These are phyloP conservation scores for Cheilosia urbana DNA, from an alignment of 2,888 invertebrate species.

Conservation along the genomic window DNA sequence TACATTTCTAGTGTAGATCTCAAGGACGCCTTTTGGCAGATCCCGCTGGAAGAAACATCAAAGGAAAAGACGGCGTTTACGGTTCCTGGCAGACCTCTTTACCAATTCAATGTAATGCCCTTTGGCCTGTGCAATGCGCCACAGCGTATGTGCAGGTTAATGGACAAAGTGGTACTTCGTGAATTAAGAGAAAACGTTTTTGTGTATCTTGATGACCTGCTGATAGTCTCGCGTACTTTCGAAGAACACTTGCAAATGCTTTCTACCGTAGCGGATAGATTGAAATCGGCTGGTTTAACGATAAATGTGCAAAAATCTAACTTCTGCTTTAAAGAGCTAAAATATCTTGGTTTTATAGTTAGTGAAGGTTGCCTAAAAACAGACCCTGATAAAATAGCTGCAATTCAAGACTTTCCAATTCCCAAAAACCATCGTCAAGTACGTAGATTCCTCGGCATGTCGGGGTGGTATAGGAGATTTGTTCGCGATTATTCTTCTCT, in stretches of 20 bases:
- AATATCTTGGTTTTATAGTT: not conserved
- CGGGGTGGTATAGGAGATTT: not conserved
- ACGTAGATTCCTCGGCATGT: not conserved
- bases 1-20: not conserved
- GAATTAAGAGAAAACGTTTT: conserved; percentile 7
- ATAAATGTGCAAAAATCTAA: conserved; percentile 8
- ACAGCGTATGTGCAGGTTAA: conserved; percentile 14
- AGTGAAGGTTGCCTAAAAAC: not conserved
- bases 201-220: conserved; percentile 1
- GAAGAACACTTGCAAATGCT: conserved; percentile 2
- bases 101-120: conserved; percentile 6
- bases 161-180: conserved; percentile 4
- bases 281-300: not conserved
- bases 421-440: not conserved
- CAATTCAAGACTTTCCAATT: not conserved
- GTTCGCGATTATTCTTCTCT: not conserved
- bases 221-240: conserved; percentile 8
- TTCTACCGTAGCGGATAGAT: not conserved
- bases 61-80: conserved; percentile 23
- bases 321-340: conserved; percentile 9
- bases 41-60: not conserved
- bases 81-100: conserved; percentile 1
- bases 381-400: not conserved
- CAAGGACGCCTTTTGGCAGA: too few species aligned
- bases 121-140: not conserved